Conservation (phyloP, 2,113 vertebrate genomes). For the Desmodus rotundus region DNA sequence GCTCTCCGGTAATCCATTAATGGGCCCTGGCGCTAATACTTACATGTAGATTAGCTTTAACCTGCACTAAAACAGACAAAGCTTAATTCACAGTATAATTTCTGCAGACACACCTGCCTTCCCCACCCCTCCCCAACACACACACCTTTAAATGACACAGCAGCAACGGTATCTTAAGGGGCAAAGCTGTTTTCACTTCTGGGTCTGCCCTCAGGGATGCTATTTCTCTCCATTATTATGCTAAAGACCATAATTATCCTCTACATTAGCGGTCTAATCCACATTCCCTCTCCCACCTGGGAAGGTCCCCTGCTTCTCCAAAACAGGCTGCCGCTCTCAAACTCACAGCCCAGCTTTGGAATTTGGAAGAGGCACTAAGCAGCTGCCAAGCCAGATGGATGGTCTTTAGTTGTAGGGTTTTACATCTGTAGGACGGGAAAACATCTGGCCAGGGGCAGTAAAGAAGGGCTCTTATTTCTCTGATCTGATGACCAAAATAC, state of each 20-base stretch:
- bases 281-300: background rate
- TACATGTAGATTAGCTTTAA: background rate
- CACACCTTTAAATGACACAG: background rate
- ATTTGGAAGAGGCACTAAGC: background rate
- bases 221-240: background rate
- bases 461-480: background rate
- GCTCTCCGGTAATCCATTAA: background rate
- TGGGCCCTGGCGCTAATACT: background rate
- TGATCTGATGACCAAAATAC: background rate
- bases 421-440: background rate
- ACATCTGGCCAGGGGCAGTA: background rate
- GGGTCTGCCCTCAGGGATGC: background rate
- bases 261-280: background rate
- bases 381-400: conserved; percentile 47
- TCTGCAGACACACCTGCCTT: background rate
- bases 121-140: background rate
- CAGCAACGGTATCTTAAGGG: background rate
- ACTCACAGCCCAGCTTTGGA: background rate
- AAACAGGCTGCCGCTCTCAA: background rate
- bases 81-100: background rate
- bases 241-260: background rate
- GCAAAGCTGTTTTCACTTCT: background rate
- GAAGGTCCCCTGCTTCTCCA: background rate
- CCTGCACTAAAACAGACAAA: background rate
- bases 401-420: background rate